Evolutionary conservation across 2,113 vertebrate species (phyloP).

Genomic region (Pteropus alecto): DNA sequence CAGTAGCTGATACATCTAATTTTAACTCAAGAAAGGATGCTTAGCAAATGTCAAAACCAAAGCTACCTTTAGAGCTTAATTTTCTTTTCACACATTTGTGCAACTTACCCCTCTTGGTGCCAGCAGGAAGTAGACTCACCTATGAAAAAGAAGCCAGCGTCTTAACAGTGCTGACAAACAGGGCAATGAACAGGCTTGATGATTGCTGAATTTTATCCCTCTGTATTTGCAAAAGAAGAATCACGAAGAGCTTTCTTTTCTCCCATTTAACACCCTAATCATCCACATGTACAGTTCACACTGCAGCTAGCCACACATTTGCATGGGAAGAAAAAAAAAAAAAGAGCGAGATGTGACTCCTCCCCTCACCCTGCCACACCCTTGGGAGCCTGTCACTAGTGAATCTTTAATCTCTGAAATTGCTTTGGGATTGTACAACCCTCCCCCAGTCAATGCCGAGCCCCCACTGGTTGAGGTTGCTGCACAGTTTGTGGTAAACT

Average conservation of each 20-base stretch:
- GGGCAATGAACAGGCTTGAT: constrained; percentile 15
- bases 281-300: background rate
- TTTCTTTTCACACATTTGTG: constrained; percentile 28
- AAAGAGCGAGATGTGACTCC: background rate
- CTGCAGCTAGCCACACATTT: background rate
- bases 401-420: background rate
- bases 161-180: background rate
- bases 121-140: constrained; percentile 50
- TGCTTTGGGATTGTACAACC: background rate
- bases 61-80: constrained; percentile 69
- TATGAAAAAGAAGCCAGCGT: background rate
- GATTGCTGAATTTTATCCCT: background rate
- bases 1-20: constrained; percentile 61
- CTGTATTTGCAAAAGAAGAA: constrained; percentile 46
- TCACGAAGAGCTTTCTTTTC: constrained; percentile 36
- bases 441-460: background rate
- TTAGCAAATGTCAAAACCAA: constrained; percentile 72
- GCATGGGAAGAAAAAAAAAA: background rate
- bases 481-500: constrained; percentile 46
- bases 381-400: background rate
- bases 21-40: constrained; percentile 73
- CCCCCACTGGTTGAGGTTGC: background rate
- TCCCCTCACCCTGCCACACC: background rate
- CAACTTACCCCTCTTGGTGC: background rate
- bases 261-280: background rate